These are phyloP conservation scores for Protonibea diacanthus DNA, from an alignment of 2,797 vertebrate species.

Conservation along the genomic window DNA sequence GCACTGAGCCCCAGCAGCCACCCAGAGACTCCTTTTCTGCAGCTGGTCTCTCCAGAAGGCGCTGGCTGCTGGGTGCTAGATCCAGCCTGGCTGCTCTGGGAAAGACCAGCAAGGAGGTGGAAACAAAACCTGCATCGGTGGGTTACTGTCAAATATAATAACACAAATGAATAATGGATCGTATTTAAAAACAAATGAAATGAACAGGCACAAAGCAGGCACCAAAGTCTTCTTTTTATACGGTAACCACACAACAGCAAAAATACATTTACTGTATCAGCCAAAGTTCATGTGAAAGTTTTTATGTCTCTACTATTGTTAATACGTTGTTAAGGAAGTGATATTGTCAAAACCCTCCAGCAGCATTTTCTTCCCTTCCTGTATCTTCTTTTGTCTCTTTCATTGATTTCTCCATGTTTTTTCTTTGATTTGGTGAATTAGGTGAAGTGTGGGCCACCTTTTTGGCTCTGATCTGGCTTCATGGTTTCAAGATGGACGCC, in stretches of 20 bases:
- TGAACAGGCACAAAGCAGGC: too few species aligned
- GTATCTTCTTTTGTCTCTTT: not conserved
- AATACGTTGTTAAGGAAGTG: too few species aligned
- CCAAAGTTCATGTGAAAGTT: too few species aligned
- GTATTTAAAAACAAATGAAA: not conserved
- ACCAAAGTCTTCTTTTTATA: too few species aligned
- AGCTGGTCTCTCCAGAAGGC: constrained; percentile 85
- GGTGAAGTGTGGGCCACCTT: constrained; percentile 85
- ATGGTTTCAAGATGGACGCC: constrained; percentile 58
- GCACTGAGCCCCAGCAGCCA: not conserved
- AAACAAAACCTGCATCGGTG: constrained; percentile 73
- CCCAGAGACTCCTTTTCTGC: constrained; percentile 65
- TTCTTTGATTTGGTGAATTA: constrained; percentile 25
- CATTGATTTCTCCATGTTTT: not conserved
- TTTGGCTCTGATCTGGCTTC: constrained; percentile 88
- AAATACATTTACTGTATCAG: not conserved
- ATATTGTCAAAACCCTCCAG: too few species aligned
- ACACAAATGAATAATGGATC: not conserved
- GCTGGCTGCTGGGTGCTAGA: constrained; percentile 83
- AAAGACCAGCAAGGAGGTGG: constrained; percentile 71
- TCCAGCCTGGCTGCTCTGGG: constrained; percentile 74
- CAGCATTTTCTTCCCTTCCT: too few species aligned
- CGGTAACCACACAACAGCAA: not conserved
- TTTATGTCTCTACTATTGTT: too few species aligned
- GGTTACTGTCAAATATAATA: constrained; percentile 37